phyloP scores from a whole-genome alignment of 1,140 invertebrate genomes.

The Drosophila littoralis region DNA sequence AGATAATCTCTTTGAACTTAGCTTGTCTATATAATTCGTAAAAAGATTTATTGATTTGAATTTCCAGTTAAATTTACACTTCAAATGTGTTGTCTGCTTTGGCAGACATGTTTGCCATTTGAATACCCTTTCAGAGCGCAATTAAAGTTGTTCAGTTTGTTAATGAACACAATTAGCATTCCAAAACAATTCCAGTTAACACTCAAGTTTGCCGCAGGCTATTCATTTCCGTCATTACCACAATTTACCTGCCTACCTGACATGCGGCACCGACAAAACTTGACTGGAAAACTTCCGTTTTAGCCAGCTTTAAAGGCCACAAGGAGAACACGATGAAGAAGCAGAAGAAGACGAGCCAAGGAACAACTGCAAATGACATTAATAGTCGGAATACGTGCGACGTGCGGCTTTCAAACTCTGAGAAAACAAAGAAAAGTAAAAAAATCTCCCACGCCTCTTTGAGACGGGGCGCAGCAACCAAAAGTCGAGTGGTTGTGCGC shows the following conservation, averaged over 20 bases:
- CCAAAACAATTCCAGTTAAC: slow-evolving; percentile 54
- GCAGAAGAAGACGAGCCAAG: background rate
- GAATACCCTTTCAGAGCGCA: background rate
- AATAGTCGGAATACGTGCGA: slow-evolving; percentile 74
- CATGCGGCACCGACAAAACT: slow-evolving; percentile 44
- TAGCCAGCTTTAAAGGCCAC: slow-evolving; percentile 39
- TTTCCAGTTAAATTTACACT: background rate
- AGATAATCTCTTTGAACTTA: no score
- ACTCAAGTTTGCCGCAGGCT: slow-evolving; percentile 47
- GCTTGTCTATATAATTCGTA: no score
- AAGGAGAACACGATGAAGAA: slow-evolving; percentile 29
- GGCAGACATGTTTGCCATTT: slow-evolving; percentile 1
- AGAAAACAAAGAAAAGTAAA: slow-evolving; percentile 33
- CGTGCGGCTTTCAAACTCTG: slow-evolving; percentile 30
- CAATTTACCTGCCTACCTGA: slow-evolving; percentile 53
- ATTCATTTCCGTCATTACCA: slow-evolving; percentile 70
- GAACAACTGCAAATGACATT: slow-evolving; percentile 65
- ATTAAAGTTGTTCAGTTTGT: slow-evolving; percentile 38
- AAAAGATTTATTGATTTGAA: background rate
- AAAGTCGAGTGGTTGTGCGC: slow-evolving; percentile 9
- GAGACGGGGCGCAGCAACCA: background rate
- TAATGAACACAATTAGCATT: slow-evolving; percentile 51
- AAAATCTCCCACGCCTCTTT: slow-evolving; percentile 50
- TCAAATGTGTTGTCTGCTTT: background rate
- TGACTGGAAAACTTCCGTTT: slow-evolving; percentile 71